Evolutionary conservation across 2,113 vertebrate species (phyloP), one percentile per base, ranked within the genome.

Genomic region (Panthera leo): DNA sequence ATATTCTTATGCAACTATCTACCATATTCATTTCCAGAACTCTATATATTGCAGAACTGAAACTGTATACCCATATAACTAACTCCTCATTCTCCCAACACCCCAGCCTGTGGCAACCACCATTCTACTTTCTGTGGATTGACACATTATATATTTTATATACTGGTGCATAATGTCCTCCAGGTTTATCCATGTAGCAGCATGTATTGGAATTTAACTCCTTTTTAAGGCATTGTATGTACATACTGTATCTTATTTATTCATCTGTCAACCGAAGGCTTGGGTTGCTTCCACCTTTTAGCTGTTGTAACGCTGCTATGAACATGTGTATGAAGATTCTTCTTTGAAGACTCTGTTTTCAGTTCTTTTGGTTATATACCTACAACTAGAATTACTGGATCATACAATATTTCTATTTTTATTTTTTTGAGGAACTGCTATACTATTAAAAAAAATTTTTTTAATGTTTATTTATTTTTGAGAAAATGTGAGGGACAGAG

Each of bases 321-420:
- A 79, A 73, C 5, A 14, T 51, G 11, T 19, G 39, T 85, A 15
- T 89, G 63, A n/a, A 70, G 29, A 73, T 73, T 48, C 10, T 2
- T 71, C 19, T 93, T 91, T 80, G 63, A 61, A 76, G 53, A 88
- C 36, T 25, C 10, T 82, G 45, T 34, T 48, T 94, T 91, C 70
- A 79, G 2, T 82, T 91, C n/a, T 82, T 86, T 91, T 42, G 48
- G 29, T 23, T 87, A 31, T 76, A 53, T 87, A 87, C 27, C 6
- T 92, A 84, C 85, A 97, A 87, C 51, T 83, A 34, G 39, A 86
- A 68, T 93, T 95, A 63, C n/a, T 73, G 18, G 23, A 53, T 84
- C 51, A 45, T 45, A 16, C 87, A 51, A 58, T 78, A 68, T 78
- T 95, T 89, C 31, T 89, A 12, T 71, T 92, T 97, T 97, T 88